Evolutionary conservation across 2,888 invertebrate species (phyloP).

Genomic region (Biston betularia): DNA sequence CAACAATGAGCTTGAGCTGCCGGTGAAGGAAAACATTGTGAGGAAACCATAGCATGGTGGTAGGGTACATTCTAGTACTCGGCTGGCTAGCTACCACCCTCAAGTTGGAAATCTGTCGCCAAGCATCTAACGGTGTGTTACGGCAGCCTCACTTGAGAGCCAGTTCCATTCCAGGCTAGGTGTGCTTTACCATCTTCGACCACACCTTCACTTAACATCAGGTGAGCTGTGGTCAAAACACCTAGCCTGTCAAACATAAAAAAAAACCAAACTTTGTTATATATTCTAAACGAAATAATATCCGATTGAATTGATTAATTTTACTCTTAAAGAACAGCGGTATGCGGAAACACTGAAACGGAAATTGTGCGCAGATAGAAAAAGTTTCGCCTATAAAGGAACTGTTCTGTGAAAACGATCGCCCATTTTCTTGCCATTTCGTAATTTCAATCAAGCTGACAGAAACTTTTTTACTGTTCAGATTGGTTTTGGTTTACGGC

Average conservation of each 20-base stretch:
- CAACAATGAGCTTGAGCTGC: too few relatives aligned
- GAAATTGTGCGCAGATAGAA: conserved; percentile 25
- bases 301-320: conserved; percentile 5
- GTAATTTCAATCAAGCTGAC: conserved; percentile 26
- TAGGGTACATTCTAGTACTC: too few relatives aligned
- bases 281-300: conserved; percentile 4
- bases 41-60: too few relatives aligned
- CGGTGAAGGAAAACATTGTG: too few relatives aligned
- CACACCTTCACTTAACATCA: too few relatives aligned
- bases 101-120: too few relatives aligned
- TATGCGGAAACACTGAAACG: conserved; percentile 23
- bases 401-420: conserved; percentile 32
- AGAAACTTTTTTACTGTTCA: conserved; percentile 13
- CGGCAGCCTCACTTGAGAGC: too few relatives aligned
- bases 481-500: background rate
- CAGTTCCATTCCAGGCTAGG: too few relatives aligned
- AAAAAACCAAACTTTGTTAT: background rate
- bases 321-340: background rate
- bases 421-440: conserved; percentile 19
- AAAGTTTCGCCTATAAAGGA: conserved; percentile 30
- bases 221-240: too few relatives aligned
- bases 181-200: too few relatives aligned
- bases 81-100: too few relatives aligned
- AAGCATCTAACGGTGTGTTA: too few relatives aligned
- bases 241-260: background rate